A percentile compares a stretch with the other conserved stretches of the same genome.
Conservation (phyloP, 2,113 vertebrate genomes). For the Ophthalmolycus amberensis region DNA sequence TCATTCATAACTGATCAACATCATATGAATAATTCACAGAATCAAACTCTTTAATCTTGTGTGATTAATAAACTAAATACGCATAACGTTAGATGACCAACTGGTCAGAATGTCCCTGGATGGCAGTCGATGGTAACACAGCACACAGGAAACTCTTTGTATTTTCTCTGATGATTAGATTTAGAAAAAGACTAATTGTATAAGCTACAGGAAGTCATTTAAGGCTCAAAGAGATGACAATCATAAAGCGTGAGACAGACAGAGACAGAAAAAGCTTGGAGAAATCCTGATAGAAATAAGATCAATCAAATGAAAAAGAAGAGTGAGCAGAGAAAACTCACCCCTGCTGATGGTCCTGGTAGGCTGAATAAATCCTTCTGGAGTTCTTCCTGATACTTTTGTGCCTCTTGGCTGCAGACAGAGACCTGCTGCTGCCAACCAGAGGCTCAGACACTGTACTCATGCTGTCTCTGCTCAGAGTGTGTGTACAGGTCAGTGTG, state of each 20-base stretch:
- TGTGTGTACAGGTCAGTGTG: background rate
- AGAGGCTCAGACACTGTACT: constrained; percentile 64
- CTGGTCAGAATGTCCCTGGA: background rate
- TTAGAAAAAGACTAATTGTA: constrained; percentile 4
- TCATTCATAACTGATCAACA: background rate
- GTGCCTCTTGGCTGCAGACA: constrained; percentile 84
- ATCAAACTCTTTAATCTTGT: background rate
- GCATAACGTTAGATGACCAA: background rate
- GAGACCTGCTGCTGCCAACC: constrained; percentile 72
- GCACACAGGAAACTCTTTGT: constrained; percentile 20
- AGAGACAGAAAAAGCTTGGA: background rate
- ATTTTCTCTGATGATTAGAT: background rate
- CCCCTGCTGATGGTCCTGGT: constrained; percentile 89
- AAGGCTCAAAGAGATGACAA: background rate
- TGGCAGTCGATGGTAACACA: background rate
- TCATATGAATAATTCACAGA: too few species aligned
- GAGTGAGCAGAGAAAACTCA: constrained; percentile 72
- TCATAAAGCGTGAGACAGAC: background rate
- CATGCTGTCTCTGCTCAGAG: constrained; percentile 65
- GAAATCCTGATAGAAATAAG: background rate
- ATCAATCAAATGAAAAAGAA: background rate
- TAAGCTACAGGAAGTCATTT: background rate
- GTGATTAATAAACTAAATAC: background rate
- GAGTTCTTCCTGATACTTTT: constrained; percentile 86
- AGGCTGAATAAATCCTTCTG: constrained; percentile 85